Conservation (phyloP, 2,888 invertebrate genomes). For the Polydrusus cervinus region DNA sequence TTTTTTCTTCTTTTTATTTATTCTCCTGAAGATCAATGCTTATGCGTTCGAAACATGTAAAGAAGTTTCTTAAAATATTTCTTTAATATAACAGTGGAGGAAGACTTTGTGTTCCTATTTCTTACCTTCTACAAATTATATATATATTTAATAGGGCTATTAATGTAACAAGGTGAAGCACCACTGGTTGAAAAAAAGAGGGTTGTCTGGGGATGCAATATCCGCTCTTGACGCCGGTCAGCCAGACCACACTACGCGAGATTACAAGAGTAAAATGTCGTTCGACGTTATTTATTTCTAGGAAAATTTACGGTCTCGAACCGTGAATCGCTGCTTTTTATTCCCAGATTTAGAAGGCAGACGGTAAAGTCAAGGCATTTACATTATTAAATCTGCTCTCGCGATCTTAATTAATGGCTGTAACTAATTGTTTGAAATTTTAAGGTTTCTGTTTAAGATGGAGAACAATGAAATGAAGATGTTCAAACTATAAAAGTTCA, state of each 20-base stretch:
- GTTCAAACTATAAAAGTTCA: too few relatives aligned
- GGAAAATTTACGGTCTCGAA: constrained; percentile 39
- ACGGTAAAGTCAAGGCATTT: not conserved
- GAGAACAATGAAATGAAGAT: too few relatives aligned
- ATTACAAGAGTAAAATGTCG: constrained; percentile 54
- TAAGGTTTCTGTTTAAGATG: not conserved
- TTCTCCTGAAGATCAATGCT: too few relatives aligned
- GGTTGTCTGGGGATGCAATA: constrained; percentile 51
- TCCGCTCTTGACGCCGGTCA: constrained; percentile 59
- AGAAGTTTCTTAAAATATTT: too few relatives aligned
- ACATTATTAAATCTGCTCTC: constrained; percentile 11
- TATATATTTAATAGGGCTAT: not conserved
- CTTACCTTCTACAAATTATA: too few relatives aligned
- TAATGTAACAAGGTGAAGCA: not conserved
- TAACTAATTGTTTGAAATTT: not conserved
- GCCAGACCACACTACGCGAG: constrained; percentile 52
- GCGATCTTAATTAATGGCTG: not conserved
- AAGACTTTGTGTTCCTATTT: too few relatives aligned
- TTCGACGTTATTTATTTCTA: constrained; percentile 42
- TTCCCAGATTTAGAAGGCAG: constrained; percentile 15
- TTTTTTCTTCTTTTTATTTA: too few relatives aligned
- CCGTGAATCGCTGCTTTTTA: constrained; percentile 29
- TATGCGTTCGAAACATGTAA: too few relatives aligned
- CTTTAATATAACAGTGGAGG: too few relatives aligned
- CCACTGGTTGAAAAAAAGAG: constrained; percentile 48